phyloP scores from a whole-genome alignment of 2,888 invertebrate genomes.

The Herminia tarsipennalis region DNA sequence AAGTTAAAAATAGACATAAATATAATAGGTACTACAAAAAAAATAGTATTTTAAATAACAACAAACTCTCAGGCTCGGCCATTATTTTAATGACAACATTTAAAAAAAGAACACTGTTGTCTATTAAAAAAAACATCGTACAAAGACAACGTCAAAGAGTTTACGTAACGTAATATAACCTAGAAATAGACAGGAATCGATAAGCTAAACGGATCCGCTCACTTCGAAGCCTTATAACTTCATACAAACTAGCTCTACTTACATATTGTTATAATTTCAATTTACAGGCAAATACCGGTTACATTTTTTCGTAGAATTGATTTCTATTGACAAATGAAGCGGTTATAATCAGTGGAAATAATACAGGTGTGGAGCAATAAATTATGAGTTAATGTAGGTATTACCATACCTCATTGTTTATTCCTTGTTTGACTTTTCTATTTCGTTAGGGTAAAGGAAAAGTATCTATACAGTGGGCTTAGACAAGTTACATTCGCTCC shows the following conservation, averaged over 20 bases:
- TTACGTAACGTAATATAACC: constrained; percentile 15
- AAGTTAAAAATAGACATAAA: too few relatives aligned
- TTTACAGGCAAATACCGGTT: constrained; percentile 24
- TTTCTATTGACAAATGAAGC: constrained; percentile 37
- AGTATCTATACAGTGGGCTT: too few relatives aligned
- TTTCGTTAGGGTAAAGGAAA: too few relatives aligned
- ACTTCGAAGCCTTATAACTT: constrained; percentile 36
- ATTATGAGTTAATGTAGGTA: not conserved
- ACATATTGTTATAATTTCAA: constrained; percentile 36
- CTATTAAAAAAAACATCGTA: not conserved
- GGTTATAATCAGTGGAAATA: constrained; percentile 28
- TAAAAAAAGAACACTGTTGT: too few relatives aligned
- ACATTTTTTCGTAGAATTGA: constrained; percentile 30
- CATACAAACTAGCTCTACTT: constrained; percentile 22
- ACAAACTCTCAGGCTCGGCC: too few relatives aligned
- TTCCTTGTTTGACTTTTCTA: too few relatives aligned
- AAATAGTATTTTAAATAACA: too few relatives aligned
- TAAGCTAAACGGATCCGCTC: constrained; percentile 35
- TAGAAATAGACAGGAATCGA: constrained; percentile 24
- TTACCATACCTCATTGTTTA: too few relatives aligned
- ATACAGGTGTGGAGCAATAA: constrained; percentile 6
- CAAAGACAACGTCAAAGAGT: constrained; percentile 7
- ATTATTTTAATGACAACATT: too few relatives aligned
- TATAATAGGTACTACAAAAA: too few relatives aligned
- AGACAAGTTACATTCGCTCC: too few relatives aligned